These are phyloP conservation scores for Blera fallax DNA, from an alignment of 2,888 invertebrate genomes.

Conservation along the genomic window DNA sequence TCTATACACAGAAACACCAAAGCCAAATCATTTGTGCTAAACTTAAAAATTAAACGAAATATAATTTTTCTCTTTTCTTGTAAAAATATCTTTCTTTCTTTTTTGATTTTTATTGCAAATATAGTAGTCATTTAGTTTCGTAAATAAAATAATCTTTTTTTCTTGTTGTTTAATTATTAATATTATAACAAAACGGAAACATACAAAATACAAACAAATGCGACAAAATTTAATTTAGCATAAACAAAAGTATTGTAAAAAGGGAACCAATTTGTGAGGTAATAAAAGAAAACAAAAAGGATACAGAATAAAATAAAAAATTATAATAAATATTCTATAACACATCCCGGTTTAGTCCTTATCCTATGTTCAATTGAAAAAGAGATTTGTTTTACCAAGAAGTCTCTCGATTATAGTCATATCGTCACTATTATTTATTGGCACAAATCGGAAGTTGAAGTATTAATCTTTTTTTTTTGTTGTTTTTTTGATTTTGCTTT, in stretches of 20 bases:
- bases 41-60: background rate
- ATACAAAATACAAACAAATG: conserved; percentile 41
- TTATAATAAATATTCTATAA: conserved; percentile 57
- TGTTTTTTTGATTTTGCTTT: background rate
- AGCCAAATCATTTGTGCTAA: background rate
- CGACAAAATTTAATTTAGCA: conserved; percentile 38
- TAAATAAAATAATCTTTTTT: conserved; percentile 52
- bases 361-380: background rate
- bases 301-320: conserved; percentile 2
- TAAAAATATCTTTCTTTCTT: conserved; percentile 53
- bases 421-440: conserved; percentile 44
- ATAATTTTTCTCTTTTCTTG: conserved; percentile 14
- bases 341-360: conserved; percentile 38
- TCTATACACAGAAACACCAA: background rate
- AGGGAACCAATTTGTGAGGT: conserved; percentile 22
- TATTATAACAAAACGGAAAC: conserved; percentile 36
- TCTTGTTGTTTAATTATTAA: conserved; percentile 34
- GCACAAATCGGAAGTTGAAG: conserved; percentile 64
- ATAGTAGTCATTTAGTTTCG: conserved; percentile 53
- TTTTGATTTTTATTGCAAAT: conserved; percentile 60
- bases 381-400: conserved; percentile 19
- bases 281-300: conserved; percentile 5
- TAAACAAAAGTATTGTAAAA: conserved; percentile 27
- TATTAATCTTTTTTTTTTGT: conserved; percentile 19
- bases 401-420: conserved; percentile 23